Evolutionary conservation across 1,140 invertebrate genomes (phyloP).

Genomic region (Drosophila ananassae): DNA sequence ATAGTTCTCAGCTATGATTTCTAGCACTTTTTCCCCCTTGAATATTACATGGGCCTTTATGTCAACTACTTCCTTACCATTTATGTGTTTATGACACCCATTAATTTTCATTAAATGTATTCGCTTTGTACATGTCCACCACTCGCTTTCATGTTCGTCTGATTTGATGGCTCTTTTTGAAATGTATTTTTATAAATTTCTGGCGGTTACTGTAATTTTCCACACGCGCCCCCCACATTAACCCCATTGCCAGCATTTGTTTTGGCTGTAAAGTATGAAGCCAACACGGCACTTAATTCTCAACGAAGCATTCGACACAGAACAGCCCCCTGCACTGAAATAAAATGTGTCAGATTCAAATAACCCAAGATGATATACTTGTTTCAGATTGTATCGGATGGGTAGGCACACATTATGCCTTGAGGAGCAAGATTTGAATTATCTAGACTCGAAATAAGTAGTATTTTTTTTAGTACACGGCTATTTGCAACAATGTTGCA

Average conservation of each 20-base stretch:
- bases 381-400: too few species aligned
- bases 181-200: conserved; percentile 45
- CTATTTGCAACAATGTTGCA: conserved; percentile 30
- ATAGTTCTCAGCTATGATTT: neutral
- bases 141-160: conserved; percentile 34
- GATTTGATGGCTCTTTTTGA: conserved; percentile 26
- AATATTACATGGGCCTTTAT: conserved; percentile 19
- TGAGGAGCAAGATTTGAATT: neutral
- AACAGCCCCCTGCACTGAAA: conserved; percentile 46
- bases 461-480: neutral
- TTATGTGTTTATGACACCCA: conserved; percentile 30
- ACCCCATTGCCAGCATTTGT: conserved; percentile 55
- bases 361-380: too few species aligned
- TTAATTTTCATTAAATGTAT: conserved; percentile 38
- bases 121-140: conserved; percentile 17
- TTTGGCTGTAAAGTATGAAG: conserved; percentile 50
- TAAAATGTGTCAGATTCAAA: conserved; percentile 2
- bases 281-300: conserved; percentile 62
- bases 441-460: neutral
- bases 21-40: neutral
- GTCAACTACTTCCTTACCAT: conserved; percentile 30
- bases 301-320: conserved; percentile 61
- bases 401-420: too few species aligned
- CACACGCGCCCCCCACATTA: conserved; percentile 68
- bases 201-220: conserved; percentile 34